Evolutionary conservation across 2,113 vertebrate genomes (phyloP), one percentile per base, ranked within the genome.

Genomic region (Melospiza georgiana): DNA sequence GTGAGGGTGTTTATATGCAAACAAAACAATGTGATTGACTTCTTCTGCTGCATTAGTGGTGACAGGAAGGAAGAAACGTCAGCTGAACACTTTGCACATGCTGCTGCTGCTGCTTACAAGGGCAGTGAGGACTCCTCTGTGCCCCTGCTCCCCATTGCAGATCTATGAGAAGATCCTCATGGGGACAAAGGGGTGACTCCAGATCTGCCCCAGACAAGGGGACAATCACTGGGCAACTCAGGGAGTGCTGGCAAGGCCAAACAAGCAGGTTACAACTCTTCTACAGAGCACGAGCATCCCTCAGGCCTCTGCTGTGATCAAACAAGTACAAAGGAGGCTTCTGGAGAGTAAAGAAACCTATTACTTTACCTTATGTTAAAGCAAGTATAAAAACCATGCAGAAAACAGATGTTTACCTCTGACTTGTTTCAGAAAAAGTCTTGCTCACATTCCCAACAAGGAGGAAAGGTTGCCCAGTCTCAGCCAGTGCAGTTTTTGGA

Each of bases 291-390:
- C 2, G 0, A 71, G 41, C 51, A 66, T 14, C 46, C 35, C 15
- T 20, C 30, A 44, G 44, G 0, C 24, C 24, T 59, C 43, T 62
- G 28, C 24, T 41, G 51, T 33, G 4, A 11, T 16, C 33, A 63
- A 81, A 83, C 0, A 0, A 51, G 9, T 24, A 10, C 0, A 0
- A 35, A 39, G n/a, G 20, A 86, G 17, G 17, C 8, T 41, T 61
- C 4, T 7, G 4, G 55, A 49, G 20, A 74, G 11, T 15, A 7
- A 81, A 78, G 33, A 89, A 84, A 75, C 14, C 49, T 77, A 46
- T 77, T 37, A 33, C 18, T 75, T n/a, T 15, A 48, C 37, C 49
- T 46, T 14, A 3, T 55, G 17, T 39, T 73, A 55, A 80, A 95
- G 43, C 15, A 62, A 65, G 24, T 25, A 16, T 7, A n/a, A 92